These are phyloP conservation scores for Condylura cristata DNA, from an alignment of 2,113 vertebrate species.

Conservation along the genomic window DNA sequence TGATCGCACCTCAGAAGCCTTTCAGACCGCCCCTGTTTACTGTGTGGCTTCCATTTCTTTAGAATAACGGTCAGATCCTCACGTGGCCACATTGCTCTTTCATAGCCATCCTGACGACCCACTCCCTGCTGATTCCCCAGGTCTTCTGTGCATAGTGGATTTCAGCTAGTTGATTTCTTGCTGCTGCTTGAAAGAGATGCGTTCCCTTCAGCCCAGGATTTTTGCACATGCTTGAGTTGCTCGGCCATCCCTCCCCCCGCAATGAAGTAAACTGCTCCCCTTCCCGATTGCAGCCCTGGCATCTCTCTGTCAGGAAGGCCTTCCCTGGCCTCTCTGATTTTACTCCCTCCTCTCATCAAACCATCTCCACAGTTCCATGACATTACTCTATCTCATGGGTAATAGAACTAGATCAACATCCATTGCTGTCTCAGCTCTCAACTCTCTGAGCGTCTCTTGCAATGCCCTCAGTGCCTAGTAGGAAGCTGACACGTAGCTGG, in stretches of 20 bases:
- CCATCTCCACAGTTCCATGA: neutral
- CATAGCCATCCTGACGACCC: accelerated
- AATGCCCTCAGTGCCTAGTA: neutral
- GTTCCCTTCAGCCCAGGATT: neutral
- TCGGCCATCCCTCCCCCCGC: neutral
- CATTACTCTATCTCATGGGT: neutral
- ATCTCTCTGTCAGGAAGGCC: neutral
- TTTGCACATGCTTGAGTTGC: neutral
- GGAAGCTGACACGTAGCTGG: neutral
- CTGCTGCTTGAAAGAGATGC: too few relatives aligned
- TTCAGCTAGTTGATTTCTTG: neutral
- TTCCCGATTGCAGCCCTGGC: neutral
- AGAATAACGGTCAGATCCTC: neutral
- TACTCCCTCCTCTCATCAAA: accelerated
- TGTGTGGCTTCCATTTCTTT: neutral
- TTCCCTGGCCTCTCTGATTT: neutral
- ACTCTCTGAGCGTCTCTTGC: neutral
- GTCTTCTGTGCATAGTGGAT: accelerated
- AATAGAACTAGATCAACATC: too few relatives aligned
- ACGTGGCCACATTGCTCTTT: too few relatives aligned
- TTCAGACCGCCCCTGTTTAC: accelerated
- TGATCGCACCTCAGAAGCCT: neutral
- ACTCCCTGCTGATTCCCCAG: neutral
- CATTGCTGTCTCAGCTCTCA: neutral
- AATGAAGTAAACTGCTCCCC: too few relatives aligned